Evolutionary conservation across 92 coral and sea anemone species (phyloP), one percentile per base, ranked within the genome.

Genomic region (Plumapathes pennacea): DNA sequence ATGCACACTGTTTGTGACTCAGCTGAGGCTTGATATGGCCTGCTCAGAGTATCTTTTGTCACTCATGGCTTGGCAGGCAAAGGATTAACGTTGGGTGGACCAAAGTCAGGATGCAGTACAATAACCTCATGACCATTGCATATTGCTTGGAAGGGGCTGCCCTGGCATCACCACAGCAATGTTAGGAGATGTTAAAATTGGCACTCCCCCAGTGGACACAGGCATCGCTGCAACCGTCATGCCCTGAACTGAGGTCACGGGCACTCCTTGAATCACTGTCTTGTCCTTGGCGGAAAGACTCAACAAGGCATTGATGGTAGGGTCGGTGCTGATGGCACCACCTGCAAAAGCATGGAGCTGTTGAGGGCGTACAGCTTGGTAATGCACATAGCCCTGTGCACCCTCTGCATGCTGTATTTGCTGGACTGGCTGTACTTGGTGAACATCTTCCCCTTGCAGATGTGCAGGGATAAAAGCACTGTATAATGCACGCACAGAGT

Each of bases 81-180:
- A n/a, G n/a, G n/a, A n/a, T n/a, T n/a, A n/a, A n/a, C n/a, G n/a
- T n/a, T n/a, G n/a, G n/a, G n/a, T n/a, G n/a, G n/a, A n/a, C n/a
- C n/a, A n/a, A n/a, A n/a, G n/a, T n/a, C n/a, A n/a, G n/a, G n/a
- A n/a, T n/a, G n/a, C n/a, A 34, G 40, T 34, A 34, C 40, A 28
- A 4, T 20, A 24, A 51, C 1, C n/a, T 72, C 45, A 72, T 19
- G 71, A 49, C 79, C 79, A 72, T 0, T 69, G 88, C 66, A 87
- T 76, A 47, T 77, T 77, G 17, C 83, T 72, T 59, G 78, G 75
- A 17, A 84, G 58, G 14, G 89, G 60, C 32, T 82, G 84, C 3
- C 88, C 86, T 4, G 95, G 95, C 95, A 87, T 87, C 14, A 87
- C 95, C 59, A 87, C 95, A 8, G 95, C 77, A 5, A 87, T 87